phyloP scores from a whole-genome alignment of 2,113 vertebrate genomes.

The Carlito syrichta region DNA sequence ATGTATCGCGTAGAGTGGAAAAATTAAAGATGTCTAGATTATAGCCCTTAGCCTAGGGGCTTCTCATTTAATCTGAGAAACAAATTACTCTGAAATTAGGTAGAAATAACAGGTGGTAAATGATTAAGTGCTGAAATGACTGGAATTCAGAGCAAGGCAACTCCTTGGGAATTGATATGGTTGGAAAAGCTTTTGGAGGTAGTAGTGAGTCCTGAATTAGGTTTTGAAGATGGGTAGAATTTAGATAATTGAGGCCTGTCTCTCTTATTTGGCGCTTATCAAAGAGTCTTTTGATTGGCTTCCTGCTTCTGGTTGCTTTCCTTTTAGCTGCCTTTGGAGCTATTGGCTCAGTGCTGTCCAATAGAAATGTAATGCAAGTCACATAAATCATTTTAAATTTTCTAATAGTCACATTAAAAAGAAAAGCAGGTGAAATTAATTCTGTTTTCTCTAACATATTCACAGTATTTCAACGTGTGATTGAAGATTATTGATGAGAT shows the following conservation, averaged over 20 bases:
- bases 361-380: neutral
- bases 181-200: neutral
- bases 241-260: neutral
- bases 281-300: neutral
- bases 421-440: neutral
- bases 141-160: neutral
- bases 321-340: neutral
- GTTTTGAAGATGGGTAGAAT: conserved; percentile 24
- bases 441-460: neutral
- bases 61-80: neutral
- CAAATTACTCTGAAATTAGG: neutral
- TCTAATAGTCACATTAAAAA: neutral
- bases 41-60: neutral
- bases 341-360: neutral
- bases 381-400: neutral
- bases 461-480: neutral
- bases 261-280: neutral
- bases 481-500: neutral
- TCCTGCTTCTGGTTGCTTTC: neutral
- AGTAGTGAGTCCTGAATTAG: neutral
- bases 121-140: neutral
- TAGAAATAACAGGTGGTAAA: neutral
- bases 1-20: neutral
- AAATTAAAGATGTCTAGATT: neutral
- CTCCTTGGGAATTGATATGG: neutral